Evolutionary conservation across 2,888 invertebrate genomes (phyloP).

Genomic region (Petrolisthes cinctipes): DNA sequence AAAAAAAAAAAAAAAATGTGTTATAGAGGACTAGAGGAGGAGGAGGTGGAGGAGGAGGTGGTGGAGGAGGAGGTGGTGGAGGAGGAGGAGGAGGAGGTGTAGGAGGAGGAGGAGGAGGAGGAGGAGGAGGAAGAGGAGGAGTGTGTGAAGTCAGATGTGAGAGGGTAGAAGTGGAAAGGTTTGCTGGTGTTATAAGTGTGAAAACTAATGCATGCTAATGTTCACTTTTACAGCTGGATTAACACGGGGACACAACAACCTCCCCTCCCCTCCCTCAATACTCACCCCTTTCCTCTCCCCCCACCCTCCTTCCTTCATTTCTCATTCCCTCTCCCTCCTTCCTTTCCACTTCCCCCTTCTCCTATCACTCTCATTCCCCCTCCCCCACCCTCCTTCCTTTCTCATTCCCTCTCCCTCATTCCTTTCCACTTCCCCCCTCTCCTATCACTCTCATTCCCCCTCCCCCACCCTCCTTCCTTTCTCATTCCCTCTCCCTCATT

Average conservation of each 20-base stretch:
- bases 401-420: not conserved
- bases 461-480: not conserved
- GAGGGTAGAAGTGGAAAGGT: not conserved
- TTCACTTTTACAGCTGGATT: not conserved
- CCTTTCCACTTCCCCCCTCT: no score
- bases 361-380: not conserved
- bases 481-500: not conserved
- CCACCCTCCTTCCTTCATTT: not conserved
- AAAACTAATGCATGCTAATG: constrained; percentile 18
- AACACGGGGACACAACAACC: not conserved
- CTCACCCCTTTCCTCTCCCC: not conserved
- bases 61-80: not conserved
- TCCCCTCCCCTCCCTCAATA: not conserved
- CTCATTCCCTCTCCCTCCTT: not conserved
- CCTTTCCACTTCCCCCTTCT: not conserved
- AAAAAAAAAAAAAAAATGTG: constrained; percentile 2
- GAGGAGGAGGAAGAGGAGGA: not conserved
- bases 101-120: not conserved
- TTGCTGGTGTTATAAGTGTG: not conserved
- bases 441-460: no score
- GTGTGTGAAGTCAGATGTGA: not conserved
- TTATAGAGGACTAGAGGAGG: not conserved
- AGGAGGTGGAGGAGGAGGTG: not conserved
- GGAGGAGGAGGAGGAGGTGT: not conserved
- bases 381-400: not conserved